Evolutionary conservation across 2,888 invertebrate genomes (phyloP), one percentile per base, ranked within the genome.

Genomic region (Perithous albicinctus): DNA sequence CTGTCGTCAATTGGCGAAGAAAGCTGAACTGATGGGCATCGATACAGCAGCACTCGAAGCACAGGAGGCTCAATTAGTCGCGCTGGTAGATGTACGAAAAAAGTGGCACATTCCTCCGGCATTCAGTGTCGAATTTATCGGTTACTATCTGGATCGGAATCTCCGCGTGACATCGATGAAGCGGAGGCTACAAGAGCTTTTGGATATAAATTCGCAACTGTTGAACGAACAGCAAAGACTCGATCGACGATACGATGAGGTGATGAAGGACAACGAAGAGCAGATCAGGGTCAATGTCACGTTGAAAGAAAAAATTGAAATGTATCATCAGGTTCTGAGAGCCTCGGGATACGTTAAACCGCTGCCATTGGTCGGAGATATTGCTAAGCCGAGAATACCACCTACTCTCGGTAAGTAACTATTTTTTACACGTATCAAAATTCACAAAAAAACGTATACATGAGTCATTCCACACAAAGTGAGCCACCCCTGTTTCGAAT

Each of bases 61-160:
- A 89, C 96, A 97, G 90, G 97, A 97, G 90, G 95, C 96, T 2
- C 97, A 97, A 93, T 95, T 95, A 85, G 96, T 97, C 64, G 96
- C 97, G 1, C 93, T 98, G 18, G 95, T 96, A 3, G 98, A 98
- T 89, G 96, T 98, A 4, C 95, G 97, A 8, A 97, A 98, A 87
- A 98, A 98, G 87, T 98, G 98, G 97, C 98, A 98, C 92, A 96
- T 99, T 82, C 96, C 97, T 0, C 98, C 98, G 0, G 98, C 99
- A 0, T 98, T 99, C 91, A 97, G 97, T 61, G 97, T 98, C 0
- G 98, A 99, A 92, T 99, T 98, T 92, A 97, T 99, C 66, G 97
- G 97, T 0, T 99, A 99, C 92, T 99, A 97, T 91, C 93, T 98
- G 75, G 98, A 99, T 92, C 94, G 99, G 26, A 97, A 98, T 91